Evolutionary conservation across 2,888 invertebrate genomes (phyloP).

Genomic region (Galeruca laticollis): DNA sequence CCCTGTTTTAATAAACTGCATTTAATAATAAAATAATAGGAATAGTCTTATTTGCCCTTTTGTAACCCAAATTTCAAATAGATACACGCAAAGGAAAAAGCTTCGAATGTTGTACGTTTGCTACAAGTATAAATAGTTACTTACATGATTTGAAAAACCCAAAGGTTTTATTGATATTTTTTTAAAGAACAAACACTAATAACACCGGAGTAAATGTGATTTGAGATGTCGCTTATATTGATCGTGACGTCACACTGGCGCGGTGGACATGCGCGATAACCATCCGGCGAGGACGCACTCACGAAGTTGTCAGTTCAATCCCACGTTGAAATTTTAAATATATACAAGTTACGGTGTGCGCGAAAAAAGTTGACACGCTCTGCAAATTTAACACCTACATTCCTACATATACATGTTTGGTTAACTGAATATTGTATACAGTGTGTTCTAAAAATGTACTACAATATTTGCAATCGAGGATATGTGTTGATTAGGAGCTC

Average conservation of each 20-base stretch:
- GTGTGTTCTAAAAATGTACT: no score
- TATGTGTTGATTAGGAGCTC: no score
- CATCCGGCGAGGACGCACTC: constrained; percentile 23
- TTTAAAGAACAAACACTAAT: constrained; percentile 53
- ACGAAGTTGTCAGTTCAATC: constrained; percentile 3
- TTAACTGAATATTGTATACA: no score
- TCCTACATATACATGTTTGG: no score
- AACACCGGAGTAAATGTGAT: constrained; percentile 54
- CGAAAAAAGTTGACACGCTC: background rate
- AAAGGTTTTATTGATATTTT: constrained; percentile 51
- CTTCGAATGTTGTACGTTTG: no score
- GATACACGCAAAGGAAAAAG: no score
- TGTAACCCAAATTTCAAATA: no score
- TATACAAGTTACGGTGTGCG: background rate
- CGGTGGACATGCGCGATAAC: constrained; percentile 57
- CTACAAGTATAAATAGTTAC: constrained; percentile 47
- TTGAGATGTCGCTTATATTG: constrained; percentile 55
- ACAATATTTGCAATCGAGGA: no score
- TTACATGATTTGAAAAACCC: constrained; percentile 56
- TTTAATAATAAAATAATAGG: no score
- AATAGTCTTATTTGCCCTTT: no score
- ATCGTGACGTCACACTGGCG: constrained; percentile 66
- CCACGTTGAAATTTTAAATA: constrained; percentile 19
- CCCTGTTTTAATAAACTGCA: no score
- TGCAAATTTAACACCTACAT: background rate